Base-by-base conservation (phyloP, 2,888 invertebrate species). In the Biston betularia region DNA sequence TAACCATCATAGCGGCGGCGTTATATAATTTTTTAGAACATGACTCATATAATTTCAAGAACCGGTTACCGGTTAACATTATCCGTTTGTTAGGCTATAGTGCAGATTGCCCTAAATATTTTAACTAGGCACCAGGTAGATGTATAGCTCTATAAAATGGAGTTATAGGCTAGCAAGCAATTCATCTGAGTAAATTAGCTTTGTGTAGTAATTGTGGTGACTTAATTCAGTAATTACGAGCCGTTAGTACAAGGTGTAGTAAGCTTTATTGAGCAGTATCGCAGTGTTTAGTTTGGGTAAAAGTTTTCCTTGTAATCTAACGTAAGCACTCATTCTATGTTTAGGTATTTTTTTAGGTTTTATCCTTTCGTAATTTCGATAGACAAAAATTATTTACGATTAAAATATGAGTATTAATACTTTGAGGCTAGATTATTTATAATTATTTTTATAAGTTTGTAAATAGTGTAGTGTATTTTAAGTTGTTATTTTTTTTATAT, bases 131-230 rank as follows among this genome's bases (percentile, higher is more conserved):
- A 63, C 46, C 82, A 82, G 80, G 82, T 85, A 86, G 84, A 90
- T 78, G 80, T 82, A 90, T 89, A 77, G 87, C 84, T 77, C 89
- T 83, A 86, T 90, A 85, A 89, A 88, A 78, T 75, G 79, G 85
- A 91, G 79, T 86, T 84, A 90, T 86, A 82, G 76, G 71, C 79
- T 73, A 46, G 75, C 75, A 65, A 54, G 79, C 76, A 76, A 84
- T 85, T 82, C 71, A 74, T 78, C 75, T 72, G 80, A 80, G 83
- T 80, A 79, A 83, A 83, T 81, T 82, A 80, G 79, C 79, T 67
- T 52, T 52, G 53, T 69, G 68, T 64, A 63, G 72, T 72, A 71
- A 68, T 70, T 70, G 73, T 72, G 75, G 73, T n/a, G 57, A 56
- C 67, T 64, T 64, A 63, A 57, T 56, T 55, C 55, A 40, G 59